Conservation (phyloP, 1,140 invertebrate genomes). For the Drosophila pruinosa region DNA sequence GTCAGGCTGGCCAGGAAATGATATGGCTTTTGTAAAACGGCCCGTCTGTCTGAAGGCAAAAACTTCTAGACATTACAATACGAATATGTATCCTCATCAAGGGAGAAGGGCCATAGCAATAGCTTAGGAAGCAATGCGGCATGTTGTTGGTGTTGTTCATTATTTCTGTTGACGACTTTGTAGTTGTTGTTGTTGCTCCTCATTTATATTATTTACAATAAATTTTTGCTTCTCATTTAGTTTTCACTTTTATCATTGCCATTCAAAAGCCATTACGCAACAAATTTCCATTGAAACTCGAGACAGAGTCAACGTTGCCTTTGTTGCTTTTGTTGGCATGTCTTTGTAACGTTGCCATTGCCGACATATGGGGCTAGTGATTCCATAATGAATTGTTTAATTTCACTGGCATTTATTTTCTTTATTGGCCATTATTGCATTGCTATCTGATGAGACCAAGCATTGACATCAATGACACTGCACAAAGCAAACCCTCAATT, state of each 20-base stretch:
- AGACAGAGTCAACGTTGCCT: background rate
- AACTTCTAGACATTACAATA: slow-evolving; percentile 30
- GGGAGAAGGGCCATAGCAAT: slow-evolving; percentile 9
- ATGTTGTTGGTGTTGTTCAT: background rate
- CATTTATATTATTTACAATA: slow-evolving; percentile 62
- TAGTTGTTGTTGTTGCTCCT: slow-evolving; percentile 8
- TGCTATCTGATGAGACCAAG: slow-evolving; percentile 10
- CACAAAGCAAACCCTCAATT: slow-evolving; percentile 32
- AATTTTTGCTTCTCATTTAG: slow-evolving; percentile 62
- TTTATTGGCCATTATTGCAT: slow-evolving; percentile 52
- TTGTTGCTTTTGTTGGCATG: slow-evolving; percentile 1
- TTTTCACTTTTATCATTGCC: slow-evolving; percentile 64
- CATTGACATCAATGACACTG: slow-evolving; percentile 36
- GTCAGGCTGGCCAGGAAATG: slow-evolving; percentile 45
- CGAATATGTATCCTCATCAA: slow-evolving; percentile 29
- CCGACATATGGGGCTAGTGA: slow-evolving; percentile 14
- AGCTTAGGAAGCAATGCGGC: background rate
- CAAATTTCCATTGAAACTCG: slow-evolving; percentile 33
- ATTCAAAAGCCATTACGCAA: slow-evolving; percentile 59
- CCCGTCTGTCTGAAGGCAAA: slow-evolving; percentile 11
- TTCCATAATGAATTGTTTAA: slow-evolving; percentile 66
- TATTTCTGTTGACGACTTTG: background rate
- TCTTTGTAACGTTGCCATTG: slow-evolving; percentile 6
- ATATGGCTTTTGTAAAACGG: slow-evolving; percentile 48
- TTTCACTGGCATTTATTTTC: slow-evolving; percentile 35